Percentiles rank a stretch among this genome's conserved stretches.
Conservation (phyloP, 2,797 vertebrate genomes). For the Tapirus indicus region DNA sequence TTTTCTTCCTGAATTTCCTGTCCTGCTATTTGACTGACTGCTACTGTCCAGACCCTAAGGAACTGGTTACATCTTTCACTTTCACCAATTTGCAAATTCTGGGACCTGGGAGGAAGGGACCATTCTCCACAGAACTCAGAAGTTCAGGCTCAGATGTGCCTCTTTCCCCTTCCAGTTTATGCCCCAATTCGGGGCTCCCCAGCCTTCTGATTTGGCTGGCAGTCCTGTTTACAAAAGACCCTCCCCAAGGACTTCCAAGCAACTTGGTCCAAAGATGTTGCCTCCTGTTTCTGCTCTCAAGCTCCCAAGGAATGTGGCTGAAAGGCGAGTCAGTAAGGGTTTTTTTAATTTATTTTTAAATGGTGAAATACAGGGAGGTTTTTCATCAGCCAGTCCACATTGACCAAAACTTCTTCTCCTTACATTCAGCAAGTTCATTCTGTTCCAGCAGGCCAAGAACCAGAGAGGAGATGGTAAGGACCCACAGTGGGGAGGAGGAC, state of each 20-base stretch:
- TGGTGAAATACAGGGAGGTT: not conserved
- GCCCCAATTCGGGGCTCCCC: not conserved
- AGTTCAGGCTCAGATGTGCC: too few species aligned
- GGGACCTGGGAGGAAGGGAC: not conserved
- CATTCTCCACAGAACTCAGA: not conserved
- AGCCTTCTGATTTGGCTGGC: not conserved
- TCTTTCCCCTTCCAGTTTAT: not conserved
- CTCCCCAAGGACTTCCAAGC: not conserved
- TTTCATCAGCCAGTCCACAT: not conserved
- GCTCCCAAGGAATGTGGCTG: not conserved
- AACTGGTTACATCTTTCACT: not conserved
- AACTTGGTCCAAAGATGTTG: fast-evolving
- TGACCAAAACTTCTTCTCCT: not conserved
- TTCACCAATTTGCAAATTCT: not conserved
- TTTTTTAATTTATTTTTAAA: not conserved
- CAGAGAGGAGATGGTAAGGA: not conserved
- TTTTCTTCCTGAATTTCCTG: not conserved
- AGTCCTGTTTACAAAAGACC: not conserved
- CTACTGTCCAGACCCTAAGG: not conserved
- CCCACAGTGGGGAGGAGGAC: too few species aligned
- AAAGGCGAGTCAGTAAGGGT: not conserved
- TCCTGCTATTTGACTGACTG: not conserved
- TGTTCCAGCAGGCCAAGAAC: not conserved
- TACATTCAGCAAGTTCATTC: not conserved
- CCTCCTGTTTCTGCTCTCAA: not conserved